phyloP scores from a whole-genome alignment of 2,113 vertebrate species.

The Anhinga rufa region DNA sequence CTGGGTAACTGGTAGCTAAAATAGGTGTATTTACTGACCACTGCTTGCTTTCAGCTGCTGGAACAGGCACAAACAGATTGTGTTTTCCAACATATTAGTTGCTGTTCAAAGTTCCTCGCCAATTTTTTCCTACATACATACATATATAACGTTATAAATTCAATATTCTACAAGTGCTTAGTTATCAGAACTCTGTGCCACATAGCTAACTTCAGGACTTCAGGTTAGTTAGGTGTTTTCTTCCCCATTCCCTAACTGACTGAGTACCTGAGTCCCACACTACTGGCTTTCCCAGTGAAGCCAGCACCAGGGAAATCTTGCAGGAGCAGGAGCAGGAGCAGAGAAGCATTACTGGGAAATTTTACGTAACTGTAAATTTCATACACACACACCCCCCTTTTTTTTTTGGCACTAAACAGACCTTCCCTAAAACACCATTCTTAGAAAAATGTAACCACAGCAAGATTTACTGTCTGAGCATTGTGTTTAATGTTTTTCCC shows the following conservation, averaged over 20 bases:
- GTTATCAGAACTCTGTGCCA: background rate
- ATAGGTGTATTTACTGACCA: background rate
- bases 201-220: background rate
- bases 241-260: background rate
- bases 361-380: background rate
- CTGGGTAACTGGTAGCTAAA: background rate
- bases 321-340: background rate
- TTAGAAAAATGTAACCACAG: conserved; percentile 24
- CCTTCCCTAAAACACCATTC: background rate
- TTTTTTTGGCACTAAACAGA: background rate
- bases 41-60: background rate
- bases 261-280: background rate
- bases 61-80: background rate
- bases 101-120: background rate
- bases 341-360: background rate
- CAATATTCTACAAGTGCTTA: background rate
- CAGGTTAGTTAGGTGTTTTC: background rate
- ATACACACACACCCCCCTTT: too few relatives aligned
- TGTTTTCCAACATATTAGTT: background rate
- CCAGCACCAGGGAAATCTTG: background rate
- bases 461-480: background rate
- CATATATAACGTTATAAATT: background rate
- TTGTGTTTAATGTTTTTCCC: conserved; percentile 18
- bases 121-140: background rate
- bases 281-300: background rate